Conservation (phyloP, 2,113 vertebrate species). For the Austrofundulus limnaeus region DNA sequence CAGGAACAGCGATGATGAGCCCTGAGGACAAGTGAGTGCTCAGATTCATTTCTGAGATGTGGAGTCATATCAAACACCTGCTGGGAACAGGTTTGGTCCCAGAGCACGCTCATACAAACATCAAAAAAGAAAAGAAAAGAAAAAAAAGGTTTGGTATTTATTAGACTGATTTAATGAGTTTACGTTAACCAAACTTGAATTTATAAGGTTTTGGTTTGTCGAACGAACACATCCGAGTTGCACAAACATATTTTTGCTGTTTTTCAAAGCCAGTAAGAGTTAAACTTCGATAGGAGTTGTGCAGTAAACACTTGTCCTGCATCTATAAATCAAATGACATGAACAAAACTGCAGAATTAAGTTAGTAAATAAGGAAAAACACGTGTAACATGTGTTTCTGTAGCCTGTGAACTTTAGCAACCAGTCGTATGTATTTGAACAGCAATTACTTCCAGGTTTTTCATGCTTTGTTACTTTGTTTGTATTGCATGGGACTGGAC, state of each 20-base stretch:
- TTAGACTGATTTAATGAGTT: neutral
- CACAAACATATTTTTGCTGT: neutral
- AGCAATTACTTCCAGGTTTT: constrained; percentile 10
- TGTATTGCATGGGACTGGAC: neutral
- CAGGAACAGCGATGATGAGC: constrained; percentile 30
- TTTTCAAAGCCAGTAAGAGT: too few species aligned
- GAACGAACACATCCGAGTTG: neutral
- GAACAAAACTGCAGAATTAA: neutral
- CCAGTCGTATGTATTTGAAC: constrained; percentile 22
- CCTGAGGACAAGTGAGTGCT: constrained; percentile 44
- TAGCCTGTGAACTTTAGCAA: constrained; percentile 29
- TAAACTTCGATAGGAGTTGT: neutral
- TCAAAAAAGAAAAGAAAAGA: too few species aligned
- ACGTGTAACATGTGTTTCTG: constrained; percentile 6
- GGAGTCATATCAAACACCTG: constrained; percentile 51
- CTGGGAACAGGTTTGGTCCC: constrained; percentile 38
- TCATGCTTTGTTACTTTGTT: constrained; percentile 22
- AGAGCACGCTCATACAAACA: constrained; percentile 12
- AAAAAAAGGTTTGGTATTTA: too few species aligned
- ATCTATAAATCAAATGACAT: constrained; percentile 7
- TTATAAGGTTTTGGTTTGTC: neutral
- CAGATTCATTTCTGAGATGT: constrained; percentile 46
- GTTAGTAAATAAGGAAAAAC: neutral
- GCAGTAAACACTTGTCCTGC: neutral
- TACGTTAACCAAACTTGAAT: neutral